A percentile compares a stretch with the other conserved stretches of the same genome.
Evolutionary conservation across 1,140 invertebrate species (phyloP).

Genomic region (Brachionus rotundiformis): DNA sequence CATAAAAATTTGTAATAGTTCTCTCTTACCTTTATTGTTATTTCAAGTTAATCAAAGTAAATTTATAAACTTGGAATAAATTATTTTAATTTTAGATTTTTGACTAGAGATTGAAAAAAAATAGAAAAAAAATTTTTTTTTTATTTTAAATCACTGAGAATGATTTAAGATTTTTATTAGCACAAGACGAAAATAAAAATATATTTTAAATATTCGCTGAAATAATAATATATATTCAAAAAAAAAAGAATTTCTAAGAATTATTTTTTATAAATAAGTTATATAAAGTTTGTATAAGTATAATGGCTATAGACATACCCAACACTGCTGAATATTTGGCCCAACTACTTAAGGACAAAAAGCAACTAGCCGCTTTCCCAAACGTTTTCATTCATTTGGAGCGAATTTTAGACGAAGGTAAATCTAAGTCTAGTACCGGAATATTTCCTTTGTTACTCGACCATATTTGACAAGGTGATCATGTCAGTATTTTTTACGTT

Average conservation of each 20-base stretch:
- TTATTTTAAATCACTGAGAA: conserved; percentile 38
- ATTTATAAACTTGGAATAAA: conserved; percentile 21
- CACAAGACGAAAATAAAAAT: conserved; percentile 26
- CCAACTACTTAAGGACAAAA: conserved; percentile 99
- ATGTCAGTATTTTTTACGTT: conserved; percentile 33
- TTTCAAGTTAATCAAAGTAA: conserved; percentile 33
- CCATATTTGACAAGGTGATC: background rate
- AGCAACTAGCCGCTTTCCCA: conserved; percentile 97
- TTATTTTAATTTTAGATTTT: conserved; percentile 35
- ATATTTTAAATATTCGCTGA: no score
- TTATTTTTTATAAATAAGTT: no score
- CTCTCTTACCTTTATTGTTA: conserved; percentile 37
- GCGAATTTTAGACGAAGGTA: conserved; percentile 98
- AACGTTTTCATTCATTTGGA: conserved; percentile 99
- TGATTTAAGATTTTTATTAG: conserved; percentile 42
- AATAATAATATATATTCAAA: no score
- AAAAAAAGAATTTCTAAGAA: no score
- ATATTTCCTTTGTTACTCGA: background rate
- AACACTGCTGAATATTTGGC: conserved; percentile 86
- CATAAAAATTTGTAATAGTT: conserved; percentile 40
- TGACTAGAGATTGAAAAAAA: conserved; percentile 1
- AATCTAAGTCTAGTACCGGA: conserved; percentile 55
- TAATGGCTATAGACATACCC: conserved; percentile 19
- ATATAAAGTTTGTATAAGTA: background rate
- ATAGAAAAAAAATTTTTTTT: no score